A percentile compares a stretch with the other conserved stretches of the same genome.
These are phyloP conservation scores for Oenanthe melanoleuca DNA, from an alignment of 2,113 vertebrate species.

Conservation along the genomic window DNA sequence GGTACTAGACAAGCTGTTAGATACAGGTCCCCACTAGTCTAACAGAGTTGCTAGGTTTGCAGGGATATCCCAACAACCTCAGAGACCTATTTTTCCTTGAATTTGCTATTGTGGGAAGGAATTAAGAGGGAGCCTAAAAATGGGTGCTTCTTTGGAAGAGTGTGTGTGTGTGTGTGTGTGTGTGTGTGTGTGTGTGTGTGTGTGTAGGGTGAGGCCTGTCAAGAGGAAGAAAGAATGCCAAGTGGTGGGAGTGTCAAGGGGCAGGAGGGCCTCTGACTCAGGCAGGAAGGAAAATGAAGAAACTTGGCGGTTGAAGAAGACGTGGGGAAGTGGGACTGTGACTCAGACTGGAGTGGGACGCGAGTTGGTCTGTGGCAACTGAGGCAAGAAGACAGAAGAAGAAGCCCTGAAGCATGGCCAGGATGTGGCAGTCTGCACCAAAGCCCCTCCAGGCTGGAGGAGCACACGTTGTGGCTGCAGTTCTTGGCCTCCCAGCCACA, in stretches of 20 bases:
- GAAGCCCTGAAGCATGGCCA: neutral
- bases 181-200: neutral
- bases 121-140: neutral
- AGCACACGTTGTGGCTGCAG: neutral
- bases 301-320: conserved; percentile 39
- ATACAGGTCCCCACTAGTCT: neutral
- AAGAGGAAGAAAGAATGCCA: conserved; percentile 22
- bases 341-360: conserved; percentile 39
- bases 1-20: neutral
- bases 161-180: too few species aligned
- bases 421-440: neutral
- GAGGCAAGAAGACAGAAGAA: neutral
- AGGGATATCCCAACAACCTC: neutral
- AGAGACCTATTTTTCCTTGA: neutral
- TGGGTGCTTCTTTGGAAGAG: neutral
- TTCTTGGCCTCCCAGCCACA: neutral
- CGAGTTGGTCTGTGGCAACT: neutral
- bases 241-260: conserved; percentile 10
- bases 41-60: neutral
- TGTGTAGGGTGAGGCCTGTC: neutral
- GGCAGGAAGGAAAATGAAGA: conserved; percentile 65
- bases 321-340: conserved; percentile 46
- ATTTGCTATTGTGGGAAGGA: neutral
- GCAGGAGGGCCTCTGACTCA: conserved; percentile 51
- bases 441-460: neutral